Conservation (phyloP, 2,888 invertebrate genomes). For the Yponomeuta evonymella region DNA sequence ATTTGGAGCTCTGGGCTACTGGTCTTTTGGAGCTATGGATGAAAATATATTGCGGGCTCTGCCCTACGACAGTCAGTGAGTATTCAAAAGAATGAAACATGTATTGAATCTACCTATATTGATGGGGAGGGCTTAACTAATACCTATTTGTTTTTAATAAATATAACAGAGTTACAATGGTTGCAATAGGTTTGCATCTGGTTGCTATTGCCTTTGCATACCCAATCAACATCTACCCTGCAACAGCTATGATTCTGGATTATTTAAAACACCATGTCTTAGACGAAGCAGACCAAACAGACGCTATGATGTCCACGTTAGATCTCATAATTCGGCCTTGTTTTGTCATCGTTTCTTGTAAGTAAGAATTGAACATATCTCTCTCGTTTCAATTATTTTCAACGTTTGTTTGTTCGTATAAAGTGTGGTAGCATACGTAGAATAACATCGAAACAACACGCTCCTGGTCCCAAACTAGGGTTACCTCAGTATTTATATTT, state of each 20-base stretch:
- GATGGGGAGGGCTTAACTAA: no score
- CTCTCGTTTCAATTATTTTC: neutral
- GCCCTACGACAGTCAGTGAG: slow-evolving; percentile 38
- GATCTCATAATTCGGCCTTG: slow-evolving; percentile 35
- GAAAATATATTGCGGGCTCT: slow-evolving; percentile 46
- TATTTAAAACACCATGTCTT: slow-evolving; percentile 30
- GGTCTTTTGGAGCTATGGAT: slow-evolving; percentile 47
- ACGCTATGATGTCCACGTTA: slow-evolving; percentile 26
- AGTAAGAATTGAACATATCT: slow-evolving; percentile 26
- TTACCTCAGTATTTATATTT: no score
- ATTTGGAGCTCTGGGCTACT: slow-evolving; percentile 42
- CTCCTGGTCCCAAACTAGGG: no score
- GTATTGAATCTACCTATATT: no score
- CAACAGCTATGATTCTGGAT: slow-evolving; percentile 40
- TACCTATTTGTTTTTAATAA: no score
- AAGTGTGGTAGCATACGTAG: no score
- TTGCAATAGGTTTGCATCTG: slow-evolving; percentile 37
- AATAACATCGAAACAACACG: no score
- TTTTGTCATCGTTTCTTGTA: slow-evolving; percentile 43
- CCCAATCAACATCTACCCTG: slow-evolving; percentile 51
- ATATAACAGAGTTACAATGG: slow-evolving; percentile 34
- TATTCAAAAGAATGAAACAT: neutral
- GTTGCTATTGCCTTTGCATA: slow-evolving; percentile 39
- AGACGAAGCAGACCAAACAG: slow-evolving; percentile 23
- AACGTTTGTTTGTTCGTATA: no score